Base-by-base conservation (phyloP, 1,140 invertebrate genomes). In the Phymorhynchus buccinoides region DNA sequence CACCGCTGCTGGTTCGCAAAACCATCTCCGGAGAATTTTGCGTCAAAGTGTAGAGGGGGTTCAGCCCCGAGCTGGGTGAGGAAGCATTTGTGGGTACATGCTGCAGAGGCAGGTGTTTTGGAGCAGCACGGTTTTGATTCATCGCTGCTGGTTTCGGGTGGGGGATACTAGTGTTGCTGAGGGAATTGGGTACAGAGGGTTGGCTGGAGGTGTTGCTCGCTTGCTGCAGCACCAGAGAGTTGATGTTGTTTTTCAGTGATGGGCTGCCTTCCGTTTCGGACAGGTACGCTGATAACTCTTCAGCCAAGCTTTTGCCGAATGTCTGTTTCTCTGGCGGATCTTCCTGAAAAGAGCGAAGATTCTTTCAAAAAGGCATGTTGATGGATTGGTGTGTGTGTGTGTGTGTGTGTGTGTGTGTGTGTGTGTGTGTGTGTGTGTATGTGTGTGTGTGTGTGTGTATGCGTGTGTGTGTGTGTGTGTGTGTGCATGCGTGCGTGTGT, bases 241-340 rank as follows among this genome's bases (percentile, higher is more conserved):
- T 78, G 14, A 37, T 78, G 75, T 41, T 78, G 27, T 27, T 42
- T 7, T 42, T 22, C 30, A 27, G 30, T 1, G 44, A 22, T 32
- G 77, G 32, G n/a, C 27, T 4, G 12, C 12, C 18, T 4, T 83
- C 62, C n/a, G 30, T 39, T 4, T 83, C 62, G 30, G 30, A 35
- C 39, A 83, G 62, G 48, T 44, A 71, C 41, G 62, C 56, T 0
- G 81, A 83, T 6, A 83, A 71, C 81, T 83, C 81, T 83, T 83
- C 81, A 30, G 81, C 81, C 56, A 83, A 41, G 62, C 66, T 83
- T 6, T 39, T 83, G 6, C 81, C 81, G 44, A n/a, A n/a, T 42
- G 37, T 44, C 37, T 71, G 62, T n/a, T 18, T 71, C 27, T 71
- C 27, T 1, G 37, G 18, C 30, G 1, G 35, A 16, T 71, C 62